Conservation (phyloP, 2,113 vertebrate genomes). For the Hippolais icterina region DNA sequence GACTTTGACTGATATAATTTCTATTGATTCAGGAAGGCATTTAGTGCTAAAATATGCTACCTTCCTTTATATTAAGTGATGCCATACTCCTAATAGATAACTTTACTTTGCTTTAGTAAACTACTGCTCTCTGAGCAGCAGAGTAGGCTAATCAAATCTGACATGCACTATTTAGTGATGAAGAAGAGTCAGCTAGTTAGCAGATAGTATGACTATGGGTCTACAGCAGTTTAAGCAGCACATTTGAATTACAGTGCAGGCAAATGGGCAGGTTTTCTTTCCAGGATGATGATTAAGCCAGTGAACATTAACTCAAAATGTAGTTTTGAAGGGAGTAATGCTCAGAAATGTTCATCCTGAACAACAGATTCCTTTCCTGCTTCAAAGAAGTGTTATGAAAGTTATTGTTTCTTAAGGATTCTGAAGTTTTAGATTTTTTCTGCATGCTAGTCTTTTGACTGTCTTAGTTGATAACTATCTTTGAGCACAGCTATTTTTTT, state of each 20-base stretch:
- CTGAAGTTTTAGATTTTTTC: background rate
- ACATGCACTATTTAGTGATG: background rate
- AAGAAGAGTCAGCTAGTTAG: background rate
- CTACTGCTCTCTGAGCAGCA: background rate
- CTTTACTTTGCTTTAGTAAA: background rate
- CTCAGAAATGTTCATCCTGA: background rate
- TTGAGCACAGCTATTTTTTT: background rate
- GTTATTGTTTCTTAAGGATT: background rate
- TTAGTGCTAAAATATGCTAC: background rate
- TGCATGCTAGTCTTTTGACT: background rate
- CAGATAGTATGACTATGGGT: background rate
- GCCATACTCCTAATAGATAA: background rate
- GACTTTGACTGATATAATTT: background rate
- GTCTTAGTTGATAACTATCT: background rate
- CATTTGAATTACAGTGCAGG: background rate
- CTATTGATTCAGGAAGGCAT: background rate
- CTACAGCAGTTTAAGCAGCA: background rate
- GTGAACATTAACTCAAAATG: background rate
- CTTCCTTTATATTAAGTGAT: background rate
- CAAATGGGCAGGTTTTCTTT: background rate
- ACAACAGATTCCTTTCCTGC: background rate
- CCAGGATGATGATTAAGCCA: fast-evolving
- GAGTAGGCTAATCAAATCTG: background rate
- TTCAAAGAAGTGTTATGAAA: background rate
- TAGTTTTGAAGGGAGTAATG: background rate